Evolutionary conservation across 2,797 vertebrate species (phyloP).

Genomic region (Choloepus didactylus): DNA sequence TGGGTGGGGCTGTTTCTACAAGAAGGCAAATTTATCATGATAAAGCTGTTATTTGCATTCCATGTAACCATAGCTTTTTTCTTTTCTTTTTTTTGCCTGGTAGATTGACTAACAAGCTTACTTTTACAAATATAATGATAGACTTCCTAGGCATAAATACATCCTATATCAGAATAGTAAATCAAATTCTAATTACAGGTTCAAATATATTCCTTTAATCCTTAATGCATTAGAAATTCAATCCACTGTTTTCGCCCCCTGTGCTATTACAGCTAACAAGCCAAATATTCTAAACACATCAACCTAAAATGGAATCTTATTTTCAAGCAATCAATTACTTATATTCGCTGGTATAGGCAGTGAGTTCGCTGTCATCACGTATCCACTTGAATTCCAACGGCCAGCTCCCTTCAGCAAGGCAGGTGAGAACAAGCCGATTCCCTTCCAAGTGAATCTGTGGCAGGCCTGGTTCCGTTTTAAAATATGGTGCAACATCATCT

Average conservation of each 20-base stretch:
- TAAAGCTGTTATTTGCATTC: not conserved
- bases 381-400: slow-evolving; percentile 94
- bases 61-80: not conserved
- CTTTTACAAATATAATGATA: not conserved
- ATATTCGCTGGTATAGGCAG: slow-evolving; percentile 91
- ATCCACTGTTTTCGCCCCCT: too few relatives aligned
- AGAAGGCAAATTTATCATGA: not conserved
- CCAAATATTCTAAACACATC: not conserved
- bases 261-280: not conserved
- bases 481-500: slow-evolving; percentile 93
- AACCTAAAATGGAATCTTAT: not conserved
- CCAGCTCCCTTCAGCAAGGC: slow-evolving; percentile 94
- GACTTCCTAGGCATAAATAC: not conserved
- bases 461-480: slow-evolving; percentile 92
- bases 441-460: slow-evolving; percentile 92
- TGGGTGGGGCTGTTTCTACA: not conserved
- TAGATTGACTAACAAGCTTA: not conserved
- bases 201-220: not conserved
- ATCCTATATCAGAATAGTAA: not conserved
- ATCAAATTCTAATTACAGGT: not conserved
- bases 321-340: slow-evolving; percentile 87
- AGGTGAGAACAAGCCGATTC: slow-evolving; percentile 92
- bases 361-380: slow-evolving; percentile 88
- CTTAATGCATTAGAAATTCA: not conserved
- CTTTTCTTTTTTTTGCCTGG: not conserved